Conservation (phyloP, 2,797 vertebrate genomes). For the Lithobates pipiens region DNA sequence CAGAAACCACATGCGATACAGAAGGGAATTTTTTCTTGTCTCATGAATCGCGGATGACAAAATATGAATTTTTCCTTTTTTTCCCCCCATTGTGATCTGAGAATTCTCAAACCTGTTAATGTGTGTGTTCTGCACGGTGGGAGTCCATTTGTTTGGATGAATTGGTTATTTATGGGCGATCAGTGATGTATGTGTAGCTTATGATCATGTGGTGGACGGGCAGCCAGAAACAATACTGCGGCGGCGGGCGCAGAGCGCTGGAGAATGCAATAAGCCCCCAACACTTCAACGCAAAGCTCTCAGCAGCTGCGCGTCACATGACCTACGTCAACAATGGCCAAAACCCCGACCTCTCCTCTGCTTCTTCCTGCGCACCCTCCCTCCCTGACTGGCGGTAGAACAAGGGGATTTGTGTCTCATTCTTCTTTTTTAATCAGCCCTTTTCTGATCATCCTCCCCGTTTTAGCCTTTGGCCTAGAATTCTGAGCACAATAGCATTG, state of each 20-base stretch:
- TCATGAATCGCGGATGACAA: too few species aligned
- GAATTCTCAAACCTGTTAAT: too few species aligned
- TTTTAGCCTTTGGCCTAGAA: slow-evolving; percentile 75
- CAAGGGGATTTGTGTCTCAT: slow-evolving; percentile 65
- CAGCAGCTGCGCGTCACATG: slow-evolving; percentile 54
- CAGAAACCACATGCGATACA: neutral
- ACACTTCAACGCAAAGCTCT: neutral
- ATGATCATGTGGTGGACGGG: too few species aligned
- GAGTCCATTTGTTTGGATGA: too few species aligned
- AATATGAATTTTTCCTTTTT: too few species aligned
- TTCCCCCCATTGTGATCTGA: too few species aligned
- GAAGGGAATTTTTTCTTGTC: too few species aligned
- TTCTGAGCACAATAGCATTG: slow-evolving; percentile 72
- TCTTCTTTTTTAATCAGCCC: slow-evolving; percentile 65
- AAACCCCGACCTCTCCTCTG: slow-evolving; percentile 15
- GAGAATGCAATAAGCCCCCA: neutral
- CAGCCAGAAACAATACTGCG: too few species aligned
- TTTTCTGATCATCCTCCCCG: slow-evolving; percentile 71
- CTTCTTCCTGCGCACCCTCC: neutral
- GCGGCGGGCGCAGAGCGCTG: neutral
- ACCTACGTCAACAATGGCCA: slow-evolving; percentile 68
- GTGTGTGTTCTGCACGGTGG: too few species aligned
- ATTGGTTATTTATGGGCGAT: neutral
- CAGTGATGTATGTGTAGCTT: slow-evolving; percentile 24
- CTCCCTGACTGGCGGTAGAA: slow-evolving; percentile 63